A percentile compares a stretch with the other conserved stretches of the same genome.
Conservation (phyloP, 2,797 vertebrate genomes). For the Ctenopoma multispine region DNA sequence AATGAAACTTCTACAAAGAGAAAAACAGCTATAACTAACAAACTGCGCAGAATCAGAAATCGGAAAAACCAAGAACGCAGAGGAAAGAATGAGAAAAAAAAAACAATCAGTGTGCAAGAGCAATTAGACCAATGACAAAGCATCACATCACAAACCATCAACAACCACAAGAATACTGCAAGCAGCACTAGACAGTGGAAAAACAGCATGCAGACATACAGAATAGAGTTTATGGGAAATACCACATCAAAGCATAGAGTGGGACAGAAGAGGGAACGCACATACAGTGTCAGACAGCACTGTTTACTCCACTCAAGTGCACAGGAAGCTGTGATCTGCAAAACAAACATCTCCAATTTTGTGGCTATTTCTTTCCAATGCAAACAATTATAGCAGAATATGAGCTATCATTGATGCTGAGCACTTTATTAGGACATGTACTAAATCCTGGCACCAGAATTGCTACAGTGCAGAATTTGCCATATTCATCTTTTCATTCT, state of each 20-base stretch:
- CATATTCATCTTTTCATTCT: slow-evolving; percentile 14
- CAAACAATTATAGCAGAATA: slow-evolving; percentile 37
- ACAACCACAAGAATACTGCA: slow-evolving; percentile 45
- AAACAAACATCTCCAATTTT: slow-evolving; percentile 61
- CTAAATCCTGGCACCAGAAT: slow-evolving; percentile 8
- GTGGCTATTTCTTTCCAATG: slow-evolving; percentile 43
- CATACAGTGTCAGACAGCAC: slow-evolving; percentile 37
- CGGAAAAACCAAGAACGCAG: slow-evolving; percentile 25
- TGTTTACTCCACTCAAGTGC: slow-evolving; percentile 58
- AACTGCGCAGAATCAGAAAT: slow-evolving; percentile 17
- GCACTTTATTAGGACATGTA: slow-evolving; percentile 21
- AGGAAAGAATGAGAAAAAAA: background rate
- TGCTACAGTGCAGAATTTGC: slow-evolving; percentile 8
- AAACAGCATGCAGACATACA: slow-evolving; percentile 51
- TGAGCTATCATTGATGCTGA: background rate
- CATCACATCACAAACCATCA: slow-evolving; percentile 53
- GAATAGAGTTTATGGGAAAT: slow-evolving; percentile 58
- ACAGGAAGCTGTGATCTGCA: slow-evolving; percentile 62
- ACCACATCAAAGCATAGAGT: slow-evolving; percentile 61
- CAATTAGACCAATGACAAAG: slow-evolving; percentile 57
- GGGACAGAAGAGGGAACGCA: slow-evolving; percentile 42
- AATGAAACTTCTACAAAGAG: slow-evolving; percentile 15
- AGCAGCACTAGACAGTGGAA: slow-evolving; percentile 52
- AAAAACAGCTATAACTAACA: slow-evolving; percentile 44
- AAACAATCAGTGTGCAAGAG: slow-evolving; percentile 28